Conservation (phyloP, 23 tunicate genomes). For the Styela plicata region DNA sequence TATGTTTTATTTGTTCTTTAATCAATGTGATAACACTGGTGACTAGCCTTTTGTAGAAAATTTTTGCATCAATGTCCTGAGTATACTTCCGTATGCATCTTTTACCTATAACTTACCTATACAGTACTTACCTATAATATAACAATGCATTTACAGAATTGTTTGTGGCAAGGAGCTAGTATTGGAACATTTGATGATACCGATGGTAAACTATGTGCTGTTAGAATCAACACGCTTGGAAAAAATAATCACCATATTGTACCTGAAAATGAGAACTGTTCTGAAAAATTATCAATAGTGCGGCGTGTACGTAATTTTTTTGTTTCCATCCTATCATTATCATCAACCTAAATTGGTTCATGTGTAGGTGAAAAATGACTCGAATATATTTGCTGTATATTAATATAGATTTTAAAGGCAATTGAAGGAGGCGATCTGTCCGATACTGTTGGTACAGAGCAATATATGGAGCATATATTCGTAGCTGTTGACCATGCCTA, state of each 20-base stretch:
- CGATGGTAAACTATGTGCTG: constrained; percentile 19
- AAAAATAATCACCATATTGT: background rate
- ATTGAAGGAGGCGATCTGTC: background rate
- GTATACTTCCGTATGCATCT: too few species aligned
- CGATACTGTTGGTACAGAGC: background rate
- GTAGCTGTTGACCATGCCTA: constrained; percentile 11
- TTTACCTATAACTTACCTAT: too few species aligned
- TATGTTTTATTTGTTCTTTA: too few species aligned
- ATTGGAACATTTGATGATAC: constrained; percentile 14
- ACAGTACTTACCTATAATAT: too few species aligned
- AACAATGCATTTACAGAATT: constrained; percentile 3
- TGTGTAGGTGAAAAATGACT: too few species aligned
- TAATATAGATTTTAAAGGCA: background rate
- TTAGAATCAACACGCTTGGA: constrained; percentile 5
- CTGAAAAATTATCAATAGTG: background rate
- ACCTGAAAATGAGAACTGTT: constrained; percentile 16
- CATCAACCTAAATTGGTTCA: too few species aligned
- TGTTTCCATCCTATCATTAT: constrained; percentile 1
- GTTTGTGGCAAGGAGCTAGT: constrained; percentile 12
- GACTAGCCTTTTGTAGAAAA: too few species aligned
- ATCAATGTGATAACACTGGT: too few species aligned
- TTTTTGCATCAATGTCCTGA: too few species aligned
- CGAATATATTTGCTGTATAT: too few species aligned
- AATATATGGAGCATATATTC: constrained; percentile 13
- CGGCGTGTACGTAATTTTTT: background rate